phyloP scores from a whole-genome alignment of 2,888 invertebrate genomes.

The Leptinotarsa juncta region DNA sequence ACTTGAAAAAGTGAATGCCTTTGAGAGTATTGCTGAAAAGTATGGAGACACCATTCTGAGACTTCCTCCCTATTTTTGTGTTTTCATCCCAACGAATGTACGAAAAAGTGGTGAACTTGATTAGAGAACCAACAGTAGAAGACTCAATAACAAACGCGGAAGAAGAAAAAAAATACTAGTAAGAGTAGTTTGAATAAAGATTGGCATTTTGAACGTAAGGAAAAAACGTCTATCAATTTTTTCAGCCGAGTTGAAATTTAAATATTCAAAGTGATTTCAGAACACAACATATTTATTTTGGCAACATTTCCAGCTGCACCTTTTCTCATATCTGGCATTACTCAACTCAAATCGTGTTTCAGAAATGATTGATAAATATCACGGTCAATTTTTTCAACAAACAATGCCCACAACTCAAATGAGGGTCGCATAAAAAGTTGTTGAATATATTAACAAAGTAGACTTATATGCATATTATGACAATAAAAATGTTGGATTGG shows the following conservation, averaged over 20 bases:
- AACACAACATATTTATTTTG: neutral
- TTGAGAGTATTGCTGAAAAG: too few relatives aligned
- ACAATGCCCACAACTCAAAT: slow-evolving; percentile 16
- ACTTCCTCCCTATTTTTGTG: too few relatives aligned
- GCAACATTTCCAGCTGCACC: slow-evolving; percentile 6
- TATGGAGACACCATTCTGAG: too few relatives aligned
- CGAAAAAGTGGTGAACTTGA: too few relatives aligned
- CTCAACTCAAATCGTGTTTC: slow-evolving; percentile 9
- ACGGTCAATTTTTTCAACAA: slow-evolving; percentile 13
- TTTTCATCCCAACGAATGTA: too few relatives aligned
- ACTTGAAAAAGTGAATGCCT: too few relatives aligned
- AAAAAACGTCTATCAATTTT: neutral
- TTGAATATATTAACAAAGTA: slow-evolving; percentile 26
- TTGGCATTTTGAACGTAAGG: too few relatives aligned
- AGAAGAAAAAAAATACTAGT: too few relatives aligned
- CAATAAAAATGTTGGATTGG: slow-evolving; percentile 15
- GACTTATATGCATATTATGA: slow-evolving; percentile 24
- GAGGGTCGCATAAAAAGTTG: slow-evolving; percentile 25
- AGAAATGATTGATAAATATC: slow-evolving; percentile 7
- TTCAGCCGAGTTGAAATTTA: neutral
- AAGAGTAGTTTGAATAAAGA: too few relatives aligned
- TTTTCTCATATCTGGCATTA: neutral
- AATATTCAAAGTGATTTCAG: neutral
- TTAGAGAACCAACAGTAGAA: too few relatives aligned
- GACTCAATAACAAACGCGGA: too few relatives aligned